These are phyloP conservation scores for Oreocharis arfaki DNA, from an alignment of 2,113 vertebrate genomes.

Conservation along the genomic window DNA sequence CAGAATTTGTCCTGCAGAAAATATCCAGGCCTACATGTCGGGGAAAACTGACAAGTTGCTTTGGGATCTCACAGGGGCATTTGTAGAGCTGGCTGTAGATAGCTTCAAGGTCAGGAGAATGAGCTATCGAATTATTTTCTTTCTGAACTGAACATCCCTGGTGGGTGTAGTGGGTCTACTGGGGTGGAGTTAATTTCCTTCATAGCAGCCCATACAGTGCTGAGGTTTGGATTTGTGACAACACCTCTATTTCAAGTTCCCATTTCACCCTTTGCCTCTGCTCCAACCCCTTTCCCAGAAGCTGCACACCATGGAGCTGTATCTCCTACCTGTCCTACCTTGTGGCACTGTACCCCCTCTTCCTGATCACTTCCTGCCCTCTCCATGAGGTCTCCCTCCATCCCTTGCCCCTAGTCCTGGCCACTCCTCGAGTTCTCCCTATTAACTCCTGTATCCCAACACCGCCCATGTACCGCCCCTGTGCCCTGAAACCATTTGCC, in stretches of 20 bases:
- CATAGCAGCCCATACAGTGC: background rate
- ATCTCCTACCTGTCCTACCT: background rate
- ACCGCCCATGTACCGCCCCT: no score
- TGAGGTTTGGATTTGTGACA: background rate
- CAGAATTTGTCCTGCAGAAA: background rate
- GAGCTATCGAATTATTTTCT: background rate
- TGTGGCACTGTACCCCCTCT: no score
- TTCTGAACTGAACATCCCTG: background rate
- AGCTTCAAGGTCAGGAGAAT: background rate
- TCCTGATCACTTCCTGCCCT: no score
- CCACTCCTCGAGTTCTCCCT: no score
- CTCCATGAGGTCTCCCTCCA: no score
- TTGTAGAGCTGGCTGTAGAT: background rate
- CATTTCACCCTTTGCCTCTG: background rate
- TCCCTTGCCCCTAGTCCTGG: no score
- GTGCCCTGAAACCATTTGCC: no score
- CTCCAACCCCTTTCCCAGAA: background rate
- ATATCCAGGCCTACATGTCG: accelerated
- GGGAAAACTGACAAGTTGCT: background rate
- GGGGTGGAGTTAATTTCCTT: background rate
- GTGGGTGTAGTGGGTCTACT: accelerated
- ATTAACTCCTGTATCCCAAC: no score
- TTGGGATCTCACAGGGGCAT: background rate
- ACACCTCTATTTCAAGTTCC: background rate
- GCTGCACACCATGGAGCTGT: background rate